These are phyloP conservation scores for Gambusia holbrooki DNA, from an alignment of 2,113 vertebrate genomes.

Conservation along the genomic window DNA sequence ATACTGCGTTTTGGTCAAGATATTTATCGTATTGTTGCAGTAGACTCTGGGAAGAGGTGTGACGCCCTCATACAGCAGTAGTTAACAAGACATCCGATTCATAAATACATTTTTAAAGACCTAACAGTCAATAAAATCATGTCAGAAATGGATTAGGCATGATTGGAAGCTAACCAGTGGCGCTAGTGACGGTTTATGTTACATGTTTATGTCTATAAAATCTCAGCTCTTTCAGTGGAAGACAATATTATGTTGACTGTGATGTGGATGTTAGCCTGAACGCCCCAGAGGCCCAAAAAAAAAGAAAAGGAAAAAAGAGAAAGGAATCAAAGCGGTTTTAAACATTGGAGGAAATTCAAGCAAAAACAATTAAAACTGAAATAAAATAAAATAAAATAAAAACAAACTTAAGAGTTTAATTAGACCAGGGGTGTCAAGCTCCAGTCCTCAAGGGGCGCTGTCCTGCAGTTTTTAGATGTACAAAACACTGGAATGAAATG, in stretches of 20 bases:
- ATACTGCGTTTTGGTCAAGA: constrained; percentile 23
- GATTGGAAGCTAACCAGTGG: neutral
- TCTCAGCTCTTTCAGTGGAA: no score
- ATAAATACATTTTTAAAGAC: constrained; percentile 27
- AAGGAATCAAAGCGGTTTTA: neutral
- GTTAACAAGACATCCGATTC: constrained; percentile 18
- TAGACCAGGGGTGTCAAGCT: neutral
- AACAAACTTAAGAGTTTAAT: neutral
- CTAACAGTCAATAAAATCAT: constrained; percentile 28
- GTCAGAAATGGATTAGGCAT: constrained; percentile 14
- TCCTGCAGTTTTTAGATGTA: no score
- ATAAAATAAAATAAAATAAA: neutral
- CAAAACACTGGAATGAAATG: no score
- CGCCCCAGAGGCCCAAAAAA: neutral
- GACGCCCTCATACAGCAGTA: constrained; percentile 7
- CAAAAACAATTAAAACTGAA: neutral
- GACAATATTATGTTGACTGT: no score
- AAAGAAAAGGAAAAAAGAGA: no score
- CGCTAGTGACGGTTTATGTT: neutral
- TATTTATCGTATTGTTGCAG: constrained; percentile 41
- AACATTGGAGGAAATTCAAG: neutral
- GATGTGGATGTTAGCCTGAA: neutral
- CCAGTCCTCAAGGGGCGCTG: no score
- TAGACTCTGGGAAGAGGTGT: constrained; percentile 22
- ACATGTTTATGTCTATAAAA: neutral